Evolutionary conservation across 2,888 invertebrate genomes (phyloP).

Genomic region (Lypha dubia): DNA sequence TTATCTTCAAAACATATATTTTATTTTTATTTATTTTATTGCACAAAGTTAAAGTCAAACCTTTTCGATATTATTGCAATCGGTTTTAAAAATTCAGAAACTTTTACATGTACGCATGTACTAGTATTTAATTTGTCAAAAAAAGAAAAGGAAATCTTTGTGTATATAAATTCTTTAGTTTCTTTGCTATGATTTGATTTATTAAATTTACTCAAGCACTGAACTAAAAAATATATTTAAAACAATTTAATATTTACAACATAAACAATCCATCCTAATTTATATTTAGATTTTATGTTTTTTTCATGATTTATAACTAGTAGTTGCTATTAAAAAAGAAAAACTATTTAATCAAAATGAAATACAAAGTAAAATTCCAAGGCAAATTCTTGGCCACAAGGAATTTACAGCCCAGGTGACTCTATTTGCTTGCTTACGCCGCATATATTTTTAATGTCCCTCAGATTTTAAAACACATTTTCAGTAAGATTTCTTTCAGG

Average conservation of each 20-base stretch:
- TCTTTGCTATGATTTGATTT: slow-evolving; percentile 19
- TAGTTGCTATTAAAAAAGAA: no score
- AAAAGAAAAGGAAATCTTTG: background rate
- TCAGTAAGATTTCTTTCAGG: no score
- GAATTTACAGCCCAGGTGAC: no score
- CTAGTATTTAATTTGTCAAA: background rate
- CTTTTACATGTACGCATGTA: background rate
- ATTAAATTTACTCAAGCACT: slow-evolving; percentile 19
- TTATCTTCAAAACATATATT: background rate
- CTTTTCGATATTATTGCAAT: background rate
- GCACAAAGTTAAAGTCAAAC: background rate
- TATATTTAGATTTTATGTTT: slow-evolving; percentile 26
- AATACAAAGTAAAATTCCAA: background rate
- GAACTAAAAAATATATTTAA: background rate
- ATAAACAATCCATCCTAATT: slow-evolving; percentile 29
- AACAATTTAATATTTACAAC: slow-evolving; percentile 19
- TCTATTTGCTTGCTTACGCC: no score
- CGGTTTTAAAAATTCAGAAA: background rate
- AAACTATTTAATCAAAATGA: slow-evolving; percentile 22
- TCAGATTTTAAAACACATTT: no score
- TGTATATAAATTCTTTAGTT: slow-evolving; percentile 12
- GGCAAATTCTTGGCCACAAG: no score
- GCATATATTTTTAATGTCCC: background rate
- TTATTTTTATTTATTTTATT: background rate
- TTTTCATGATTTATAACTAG: background rate